phyloP scores from a whole-genome alignment of 2,888 invertebrate genomes.

The Carabus problematicus region DNA sequence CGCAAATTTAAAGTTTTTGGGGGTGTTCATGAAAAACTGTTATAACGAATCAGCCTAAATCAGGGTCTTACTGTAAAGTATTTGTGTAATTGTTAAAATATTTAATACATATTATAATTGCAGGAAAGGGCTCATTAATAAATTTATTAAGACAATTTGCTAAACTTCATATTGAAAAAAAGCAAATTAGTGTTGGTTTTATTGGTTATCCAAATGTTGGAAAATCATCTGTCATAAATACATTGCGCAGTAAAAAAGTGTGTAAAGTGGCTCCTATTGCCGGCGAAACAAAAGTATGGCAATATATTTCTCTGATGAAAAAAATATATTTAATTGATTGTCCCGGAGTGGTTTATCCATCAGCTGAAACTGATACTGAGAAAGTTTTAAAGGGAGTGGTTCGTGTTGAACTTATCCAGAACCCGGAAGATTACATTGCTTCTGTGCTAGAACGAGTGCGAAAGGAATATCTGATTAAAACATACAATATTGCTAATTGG shows the following conservation, averaged over 20 bases:
- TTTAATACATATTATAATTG: background rate
- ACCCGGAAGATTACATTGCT: constrained; percentile 94
- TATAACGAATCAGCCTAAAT: too few species aligned
- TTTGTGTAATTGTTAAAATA: too few species aligned
- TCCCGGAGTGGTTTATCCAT: constrained; percentile 97
- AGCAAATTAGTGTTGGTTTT: constrained; percentile 98
- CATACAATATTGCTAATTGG: constrained; percentile 89
- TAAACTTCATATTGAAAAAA: constrained; percentile 94
- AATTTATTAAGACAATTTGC: constrained; percentile 93
- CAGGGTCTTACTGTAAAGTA: too few species aligned
- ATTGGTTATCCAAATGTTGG: constrained; percentile 99
- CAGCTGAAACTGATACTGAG: constrained; percentile 93
- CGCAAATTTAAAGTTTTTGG: too few species aligned
- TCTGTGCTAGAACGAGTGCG: constrained; percentile 87
- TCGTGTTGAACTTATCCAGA: constrained; percentile 90
- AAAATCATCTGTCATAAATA: constrained; percentile 98
- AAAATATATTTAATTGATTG: constrained; percentile 98
- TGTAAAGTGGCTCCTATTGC: constrained; percentile 99
- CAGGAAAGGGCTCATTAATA: constrained; percentile 90
- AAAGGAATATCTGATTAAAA: constrained; percentile 86
- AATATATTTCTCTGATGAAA: constrained; percentile 97
- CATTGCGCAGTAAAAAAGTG: constrained; percentile 93
- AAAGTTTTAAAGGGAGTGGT: constrained; percentile 98
- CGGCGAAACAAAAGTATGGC: constrained; percentile 98
- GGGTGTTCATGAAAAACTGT: too few species aligned